Percentiles rank a stretch among this genome's conserved stretches.
phyloP scores from a whole-genome alignment of 2,797 vertebrate species.

The Melanotaenia parkinsoni region DNA sequence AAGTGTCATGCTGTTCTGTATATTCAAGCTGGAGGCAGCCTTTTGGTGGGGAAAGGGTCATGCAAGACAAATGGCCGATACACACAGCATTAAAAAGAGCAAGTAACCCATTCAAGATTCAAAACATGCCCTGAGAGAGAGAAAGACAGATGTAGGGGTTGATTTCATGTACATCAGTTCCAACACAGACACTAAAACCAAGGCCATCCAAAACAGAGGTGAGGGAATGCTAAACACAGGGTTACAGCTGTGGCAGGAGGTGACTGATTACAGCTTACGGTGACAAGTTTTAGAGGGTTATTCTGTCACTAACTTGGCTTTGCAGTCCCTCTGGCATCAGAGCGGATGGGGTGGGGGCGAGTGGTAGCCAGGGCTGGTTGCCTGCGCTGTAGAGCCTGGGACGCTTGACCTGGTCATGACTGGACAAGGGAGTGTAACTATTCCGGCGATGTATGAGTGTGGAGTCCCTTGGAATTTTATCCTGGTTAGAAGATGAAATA shows the following conservation, averaged over 20 bases:
- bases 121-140: conserved; percentile 52
- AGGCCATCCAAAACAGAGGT: conserved; percentile 39
- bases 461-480: conserved; percentile 81
- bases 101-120: conserved; percentile 31
- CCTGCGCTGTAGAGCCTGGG: conserved; percentile 95
- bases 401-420: conserved; percentile 90
- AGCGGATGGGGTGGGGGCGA: conserved; percentile 85
- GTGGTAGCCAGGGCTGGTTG: conserved; percentile 89
- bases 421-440: conserved; percentile 96
- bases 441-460: conserved; percentile 92
- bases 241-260: conserved; percentile 49
- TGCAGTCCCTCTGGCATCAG: conserved; percentile 87
- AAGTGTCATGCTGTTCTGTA: conserved; percentile 57
- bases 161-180: conserved; percentile 29
- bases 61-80: conserved; percentile 59
- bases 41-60: conserved; percentile 44
- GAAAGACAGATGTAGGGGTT: conserved; percentile 40
- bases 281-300: conserved; percentile 56
- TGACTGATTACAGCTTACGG: conserved; percentile 52
- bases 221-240: conserved; percentile 58
- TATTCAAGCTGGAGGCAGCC: conserved; percentile 57
- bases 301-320: conserved; percentile 88
- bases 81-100: conserved; percentile 27
- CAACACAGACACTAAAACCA: conserved; percentile 52
- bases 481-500: conserved; percentile 86